Evolutionary conservation across 1,140 invertebrate genomes (phyloP), one percentile per base, ranked within the genome.

Genomic region (Chelonus insularis): DNA sequence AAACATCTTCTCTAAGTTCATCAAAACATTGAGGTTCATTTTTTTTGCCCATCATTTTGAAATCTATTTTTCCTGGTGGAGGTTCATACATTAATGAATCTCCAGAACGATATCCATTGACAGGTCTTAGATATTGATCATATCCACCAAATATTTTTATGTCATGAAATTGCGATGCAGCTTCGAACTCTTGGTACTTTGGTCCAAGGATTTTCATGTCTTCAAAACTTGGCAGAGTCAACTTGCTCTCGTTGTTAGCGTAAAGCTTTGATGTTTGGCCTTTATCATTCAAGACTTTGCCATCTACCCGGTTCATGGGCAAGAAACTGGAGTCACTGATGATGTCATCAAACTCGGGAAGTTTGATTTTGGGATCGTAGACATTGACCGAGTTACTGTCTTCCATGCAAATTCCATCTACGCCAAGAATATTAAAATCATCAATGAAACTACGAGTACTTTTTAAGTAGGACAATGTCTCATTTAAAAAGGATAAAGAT

Each of bases 31-130:
- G 69, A 6, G 64, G n/a, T 16, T 68, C 29, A 69, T 56, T 41
- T 67, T 73, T 52, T 73, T 74, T 14, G 18, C 72, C 74, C 9
- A 75, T 61, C 21, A 73, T 68, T 56, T 72, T 73, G 5, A 74
- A 63, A 37, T 73, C 71, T 29, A 70, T 72, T 11, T 66, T 21
- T 12, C 4, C 16, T 23, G 34, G 14, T 48, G n/a, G n/a, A 0
- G 18, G 59, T 2, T 54, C 63, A 16, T 66, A 60, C 36, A 50
- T 51, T 29, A 55, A 60, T 8, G 41, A 29, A 34, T 41, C 25
- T 14, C 52, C 59, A 8, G 63, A 23, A 18, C 65, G 60, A 50
- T 63, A 66, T 34, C 59, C 64, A 11, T 55, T 47, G 12, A 60
- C 66, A 36, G 52, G 68, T 36, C 69, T 72, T 6, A 75, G 48